A percentile compares a stretch with the other conserved stretches of the same genome.
These are phyloP conservation scores for Cliona cf. orientalis DNA, from an alignment of 37 sponge, comb jelly and placozoan species.

Conservation along the genomic window DNA sequence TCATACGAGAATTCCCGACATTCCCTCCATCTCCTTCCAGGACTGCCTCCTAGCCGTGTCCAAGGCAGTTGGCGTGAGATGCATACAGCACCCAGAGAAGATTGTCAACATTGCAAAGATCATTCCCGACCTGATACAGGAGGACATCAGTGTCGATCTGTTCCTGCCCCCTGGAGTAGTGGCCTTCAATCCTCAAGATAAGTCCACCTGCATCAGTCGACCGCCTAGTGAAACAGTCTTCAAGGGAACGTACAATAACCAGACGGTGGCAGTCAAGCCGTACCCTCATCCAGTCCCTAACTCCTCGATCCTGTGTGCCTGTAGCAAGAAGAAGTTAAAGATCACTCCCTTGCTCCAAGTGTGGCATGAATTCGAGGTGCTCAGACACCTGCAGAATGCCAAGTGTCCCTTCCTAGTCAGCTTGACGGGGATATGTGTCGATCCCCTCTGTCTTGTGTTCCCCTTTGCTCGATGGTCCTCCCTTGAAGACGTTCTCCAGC, in stretches of 20 bases:
- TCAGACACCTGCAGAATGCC: constrained; percentile 8
- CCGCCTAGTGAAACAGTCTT: constrained; percentile 53
- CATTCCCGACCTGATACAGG: constrained; percentile 53
- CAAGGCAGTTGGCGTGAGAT: constrained; percentile 45
- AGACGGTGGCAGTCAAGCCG: constrained; percentile 50
- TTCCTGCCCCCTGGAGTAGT: constrained; percentile 46
- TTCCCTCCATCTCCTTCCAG: constrained; percentile 27
- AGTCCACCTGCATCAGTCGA: constrained; percentile 47
- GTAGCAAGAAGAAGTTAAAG: background rate
- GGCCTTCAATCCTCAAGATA: constrained; percentile 46
- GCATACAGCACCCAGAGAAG: constrained; percentile 33
- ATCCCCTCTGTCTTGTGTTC: constrained; percentile 61
- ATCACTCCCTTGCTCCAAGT: constrained; percentile 18
- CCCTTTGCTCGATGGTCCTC: constrained; percentile 59
- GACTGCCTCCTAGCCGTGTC: constrained; percentile 32
- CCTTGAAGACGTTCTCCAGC: constrained; percentile 50
- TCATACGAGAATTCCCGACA: background rate
- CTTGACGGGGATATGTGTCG: constrained; percentile 24
- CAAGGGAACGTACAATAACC: constrained; percentile 29
- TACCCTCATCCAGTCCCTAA: constrained; percentile 43
- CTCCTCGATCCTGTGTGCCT: background rate
- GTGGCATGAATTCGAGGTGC: constrained; percentile 40
- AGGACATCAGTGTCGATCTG: constrained; percentile 24
- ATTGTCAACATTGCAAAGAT: constrained; percentile 36
- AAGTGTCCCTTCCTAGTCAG: constrained; percentile 34